Evolutionary conservation across 1,140 invertebrate species (phyloP).

Genomic region (Cataglyphis hispanica): DNA sequence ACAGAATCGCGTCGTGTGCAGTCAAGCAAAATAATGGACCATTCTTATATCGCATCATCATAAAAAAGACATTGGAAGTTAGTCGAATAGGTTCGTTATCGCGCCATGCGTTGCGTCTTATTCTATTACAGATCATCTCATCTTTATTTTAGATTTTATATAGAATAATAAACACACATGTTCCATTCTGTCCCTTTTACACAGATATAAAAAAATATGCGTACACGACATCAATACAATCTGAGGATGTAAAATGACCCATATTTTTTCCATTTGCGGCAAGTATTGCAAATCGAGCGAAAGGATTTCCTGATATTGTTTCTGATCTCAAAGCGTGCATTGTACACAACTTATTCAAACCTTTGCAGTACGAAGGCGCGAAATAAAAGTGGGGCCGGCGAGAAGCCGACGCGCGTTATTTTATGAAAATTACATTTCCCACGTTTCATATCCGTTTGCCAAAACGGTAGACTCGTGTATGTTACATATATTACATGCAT

Average conservation of each 20-base stretch:
- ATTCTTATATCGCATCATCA: too few species aligned
- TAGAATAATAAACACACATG: background rate
- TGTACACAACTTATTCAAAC: slow-evolving; percentile 79
- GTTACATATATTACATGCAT: slow-evolving; percentile 76
- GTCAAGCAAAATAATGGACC: slow-evolving; percentile 14
- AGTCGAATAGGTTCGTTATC: slow-evolving; percentile 16
- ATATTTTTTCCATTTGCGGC: slow-evolving; percentile 9
- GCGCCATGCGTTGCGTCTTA: background rate
- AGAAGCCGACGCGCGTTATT: slow-evolving; percentile 69
- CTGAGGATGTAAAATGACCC: slow-evolving; percentile 2
- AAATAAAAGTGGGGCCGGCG: slow-evolving; percentile 28
- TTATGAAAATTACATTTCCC: slow-evolving; percentile 83
- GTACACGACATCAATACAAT: background rate
- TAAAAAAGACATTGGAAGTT: slow-evolving; percentile 1
- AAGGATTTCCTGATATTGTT: slow-evolving; percentile 57
- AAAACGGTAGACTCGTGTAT: slow-evolving; percentile 74
- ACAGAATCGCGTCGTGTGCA: slow-evolving; percentile 7
- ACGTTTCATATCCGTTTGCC: slow-evolving; percentile 61
- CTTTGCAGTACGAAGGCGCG: slow-evolving; percentile 26
- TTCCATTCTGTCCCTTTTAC: background rate
- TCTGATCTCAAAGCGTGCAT: slow-evolving; percentile 66
- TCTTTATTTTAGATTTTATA: background rate
- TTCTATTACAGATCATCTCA: background rate
- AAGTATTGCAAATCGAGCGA: slow-evolving; percentile 10
- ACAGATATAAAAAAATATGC: background rate